Base-by-base conservation (phyloP, 2,797 vertebrate species). In the Rhodeus uyekii region DNA sequence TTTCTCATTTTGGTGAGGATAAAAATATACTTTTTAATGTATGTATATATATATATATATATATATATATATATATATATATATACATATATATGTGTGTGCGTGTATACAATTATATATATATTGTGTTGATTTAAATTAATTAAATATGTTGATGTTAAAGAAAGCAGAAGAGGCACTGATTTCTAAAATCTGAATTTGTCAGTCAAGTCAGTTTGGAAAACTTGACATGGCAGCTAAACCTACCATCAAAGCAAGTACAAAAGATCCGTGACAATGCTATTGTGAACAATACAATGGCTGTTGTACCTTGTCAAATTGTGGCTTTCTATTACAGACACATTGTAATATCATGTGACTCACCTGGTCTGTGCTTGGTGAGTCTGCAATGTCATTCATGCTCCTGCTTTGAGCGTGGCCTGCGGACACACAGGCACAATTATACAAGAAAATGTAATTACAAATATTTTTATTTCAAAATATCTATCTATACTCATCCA, bases 331-430 rank as follows among this genome's bases (percentile, higher is more conserved):
- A 34, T 34, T 19, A 72, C 16, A 63, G 32, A 79, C 24, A 65
- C 14, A 76, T 22, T 8, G 4, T 13, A 10, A 69, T 36, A 38
- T 1, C 22, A 64, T 12, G 50, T 24, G n/a, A 36, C 13, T 88
- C 91, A 97, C 97, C 96, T 99, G 97, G 86, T 99, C 97, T 0
- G 95, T 93, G 92, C 97, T 99, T 0, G 96, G 97, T 0, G 96
- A 93, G 29, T 95, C 96, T 0, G 96, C 93, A 89, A 99, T 99
- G 86, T 99, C 97, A 2, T 97, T 99, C 97, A 99, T 98, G 90
- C 98, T 99, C 71, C 96, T 92, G 85, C 98, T 99, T 90, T 99
- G 98, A 1, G 95, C 95, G 0, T 98, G 96, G 89, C 95, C 97
- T 99, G 91, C 1, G 86, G 75, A 64, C 50, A 68, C 36, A 67